Conservation (phyloP, 2,888 invertebrate genomes). For the Hofmannophila pseudospretella region DNA sequence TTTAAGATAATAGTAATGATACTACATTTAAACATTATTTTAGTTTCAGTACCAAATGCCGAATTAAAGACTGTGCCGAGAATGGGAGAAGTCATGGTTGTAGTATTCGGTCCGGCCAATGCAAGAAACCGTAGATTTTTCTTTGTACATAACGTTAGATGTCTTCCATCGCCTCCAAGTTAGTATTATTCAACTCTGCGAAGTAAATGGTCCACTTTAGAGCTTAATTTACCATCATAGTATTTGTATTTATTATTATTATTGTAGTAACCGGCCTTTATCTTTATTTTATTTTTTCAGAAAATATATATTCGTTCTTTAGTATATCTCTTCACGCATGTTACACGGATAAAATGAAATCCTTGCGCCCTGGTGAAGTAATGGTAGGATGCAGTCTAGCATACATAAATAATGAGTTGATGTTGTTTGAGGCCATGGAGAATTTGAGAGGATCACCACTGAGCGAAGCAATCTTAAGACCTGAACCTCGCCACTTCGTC, state of each 20-base stretch:
- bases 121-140: constrained; percentile 46
- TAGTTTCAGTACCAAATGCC: constrained; percentile 50
- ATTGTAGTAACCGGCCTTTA: no score
- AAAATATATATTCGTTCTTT: constrained; percentile 50
- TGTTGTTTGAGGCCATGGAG: constrained; percentile 80
- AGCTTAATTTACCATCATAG: no score
- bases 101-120: constrained; percentile 48
- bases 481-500: constrained; percentile 63
- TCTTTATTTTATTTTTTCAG: constrained; percentile 32
- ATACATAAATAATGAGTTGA: constrained; percentile 68
- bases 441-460: constrained; percentile 79
- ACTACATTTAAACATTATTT: constrained; percentile 2
- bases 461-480: constrained; percentile 76
- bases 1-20: neutral
- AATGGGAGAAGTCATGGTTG: constrained; percentile 53
- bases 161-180: constrained; percentile 54
- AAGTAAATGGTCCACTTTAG: no score
- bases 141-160: constrained; percentile 56
- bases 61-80: constrained; percentile 45
- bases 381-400: constrained; percentile 43
- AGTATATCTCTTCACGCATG: constrained; percentile 51
- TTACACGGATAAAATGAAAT: constrained; percentile 52
- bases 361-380: constrained; percentile 43
- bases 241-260: no score
- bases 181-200: constrained; percentile 24